Conservation (phyloP, 1,140 invertebrate species). For the Drosophila setifemur region DNA sequence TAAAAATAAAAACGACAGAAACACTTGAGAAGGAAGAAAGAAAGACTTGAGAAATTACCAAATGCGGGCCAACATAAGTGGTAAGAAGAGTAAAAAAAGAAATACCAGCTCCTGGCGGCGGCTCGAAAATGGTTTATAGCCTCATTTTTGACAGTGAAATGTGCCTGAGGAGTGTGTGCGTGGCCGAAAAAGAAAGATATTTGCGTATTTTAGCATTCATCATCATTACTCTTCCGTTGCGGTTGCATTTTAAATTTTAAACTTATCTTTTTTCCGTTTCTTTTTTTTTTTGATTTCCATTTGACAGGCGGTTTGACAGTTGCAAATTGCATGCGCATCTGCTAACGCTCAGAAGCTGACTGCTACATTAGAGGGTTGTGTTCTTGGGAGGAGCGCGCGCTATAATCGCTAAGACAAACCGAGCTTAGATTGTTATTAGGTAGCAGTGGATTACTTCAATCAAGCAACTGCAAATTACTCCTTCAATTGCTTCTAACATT, state of each 20-base stretch:
- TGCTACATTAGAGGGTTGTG: too few relatives aligned
- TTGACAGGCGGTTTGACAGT: too few relatives aligned
- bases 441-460: too few relatives aligned
- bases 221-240: slow-evolving; percentile 72
- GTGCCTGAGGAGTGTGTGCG: slow-evolving; percentile 53
- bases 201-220: slow-evolving; percentile 78
- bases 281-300: too few relatives aligned
- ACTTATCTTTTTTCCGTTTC: too few relatives aligned
- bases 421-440: too few relatives aligned
- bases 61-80: slow-evolving; percentile 46
- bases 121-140: slow-evolving; percentile 59
- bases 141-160: slow-evolving; percentile 74
- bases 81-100: slow-evolving; percentile 42
- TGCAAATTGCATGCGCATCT: too few relatives aligned
- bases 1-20: slow-evolving; percentile 5
- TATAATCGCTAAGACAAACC: too few relatives aligned
- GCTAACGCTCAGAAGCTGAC: too few relatives aligned
- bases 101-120: slow-evolving; percentile 27
- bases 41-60: slow-evolving; percentile 36
- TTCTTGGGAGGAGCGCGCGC: too few relatives aligned
- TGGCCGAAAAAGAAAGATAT: slow-evolving; percentile 68
- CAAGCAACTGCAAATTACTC: too few relatives aligned
- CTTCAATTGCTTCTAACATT: too few relatives aligned
- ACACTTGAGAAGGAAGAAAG: slow-evolving; percentile 23
- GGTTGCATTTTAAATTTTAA: slow-evolving; percentile 59